A percentile compares a stretch with the other conserved stretches of the same genome.
phyloP scores from a whole-genome alignment of 2,113 vertebrate genomes.

The Chionis minor region DNA sequence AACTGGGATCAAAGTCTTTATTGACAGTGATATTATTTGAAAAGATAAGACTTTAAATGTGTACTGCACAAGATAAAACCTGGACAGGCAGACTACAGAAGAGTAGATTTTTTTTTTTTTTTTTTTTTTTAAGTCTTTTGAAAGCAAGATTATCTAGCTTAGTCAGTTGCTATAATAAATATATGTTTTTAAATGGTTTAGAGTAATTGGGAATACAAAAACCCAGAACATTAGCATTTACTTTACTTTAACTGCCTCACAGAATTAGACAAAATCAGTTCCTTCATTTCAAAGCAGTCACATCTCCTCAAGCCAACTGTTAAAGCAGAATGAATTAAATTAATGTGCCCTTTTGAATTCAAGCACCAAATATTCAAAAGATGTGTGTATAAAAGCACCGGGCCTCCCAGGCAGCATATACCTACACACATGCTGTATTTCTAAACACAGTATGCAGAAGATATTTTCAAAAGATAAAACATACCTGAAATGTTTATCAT shows the following conservation, averaged over 20 bases:
- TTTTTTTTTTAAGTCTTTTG: not conserved
- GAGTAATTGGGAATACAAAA: slow-evolving; percentile 1
- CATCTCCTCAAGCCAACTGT: not conserved
- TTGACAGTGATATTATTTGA: slow-evolving; percentile 15
- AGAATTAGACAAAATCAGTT: not conserved
- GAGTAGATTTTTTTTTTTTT: not conserved
- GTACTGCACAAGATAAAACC: not conserved
- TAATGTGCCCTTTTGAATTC: not conserved
- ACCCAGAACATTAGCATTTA: not conserved
- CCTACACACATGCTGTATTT: not conserved
- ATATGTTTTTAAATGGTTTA: not conserved
- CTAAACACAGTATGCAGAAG: not conserved
- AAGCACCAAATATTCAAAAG: not conserved
- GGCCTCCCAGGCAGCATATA: not conserved
- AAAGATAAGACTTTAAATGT: slow-evolving; percentile 42
- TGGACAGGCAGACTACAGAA: not conserved
- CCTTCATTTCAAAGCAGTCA: not conserved
- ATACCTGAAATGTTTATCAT: not conserved
- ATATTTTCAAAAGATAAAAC: not conserved
- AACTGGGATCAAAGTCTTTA: slow-evolving; percentile 14
- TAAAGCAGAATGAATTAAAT: not conserved
- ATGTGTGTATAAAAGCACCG: not conserved
- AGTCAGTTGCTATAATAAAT: not conserved
- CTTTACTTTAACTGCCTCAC: not conserved
- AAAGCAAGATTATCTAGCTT: not conserved